phyloP scores from a whole-genome alignment of 2,113 vertebrate genomes.

The Kryptolebias marmoratus region DNA sequence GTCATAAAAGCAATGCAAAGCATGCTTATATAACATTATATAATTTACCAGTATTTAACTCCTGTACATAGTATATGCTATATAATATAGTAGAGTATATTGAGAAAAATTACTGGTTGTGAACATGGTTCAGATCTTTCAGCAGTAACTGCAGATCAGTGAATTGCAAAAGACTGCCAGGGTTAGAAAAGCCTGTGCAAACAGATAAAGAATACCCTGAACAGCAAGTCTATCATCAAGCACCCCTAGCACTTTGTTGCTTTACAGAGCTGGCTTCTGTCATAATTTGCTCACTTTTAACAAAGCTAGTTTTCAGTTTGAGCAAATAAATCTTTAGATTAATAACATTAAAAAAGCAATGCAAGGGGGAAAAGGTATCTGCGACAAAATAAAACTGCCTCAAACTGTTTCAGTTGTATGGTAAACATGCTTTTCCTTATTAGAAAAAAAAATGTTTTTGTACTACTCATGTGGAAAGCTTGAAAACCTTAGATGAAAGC shows the following conservation, averaged over 20 bases:
- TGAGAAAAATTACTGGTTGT: slow-evolving; percentile 23
- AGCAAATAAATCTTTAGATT: not conserved
- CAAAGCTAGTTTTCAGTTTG: slow-evolving; percentile 22
- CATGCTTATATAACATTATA: too few relatives aligned
- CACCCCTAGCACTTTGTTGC: slow-evolving; percentile 17
- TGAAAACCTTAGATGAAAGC: too few relatives aligned
- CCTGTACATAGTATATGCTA: too few relatives aligned
- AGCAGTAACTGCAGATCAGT: slow-evolving; percentile 50
- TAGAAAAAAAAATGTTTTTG: too few relatives aligned
- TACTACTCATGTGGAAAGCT: too few relatives aligned
- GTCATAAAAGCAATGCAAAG: too few relatives aligned
- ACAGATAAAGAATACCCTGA: slow-evolving; percentile 37
- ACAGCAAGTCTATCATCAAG: slow-evolving; percentile 39
- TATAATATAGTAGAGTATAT: slow-evolving; percentile 4
- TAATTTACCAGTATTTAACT: too few relatives aligned
- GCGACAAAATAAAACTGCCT: too few relatives aligned
- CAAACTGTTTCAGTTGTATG: too few relatives aligned
- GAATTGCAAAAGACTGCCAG: slow-evolving; percentile 52
- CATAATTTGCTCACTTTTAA: slow-evolving; percentile 29
- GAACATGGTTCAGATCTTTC: slow-evolving; percentile 34
- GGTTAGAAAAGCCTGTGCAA: slow-evolving; percentile 24
- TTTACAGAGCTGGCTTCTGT: slow-evolving; percentile 22
- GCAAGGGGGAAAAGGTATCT: too few relatives aligned
- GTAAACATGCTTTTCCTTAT: too few relatives aligned
- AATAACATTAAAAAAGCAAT: not conserved